Evolutionary conservation across 1,140 invertebrate genomes (phyloP), one percentile per base, ranked within the genome.

Genomic region (Panulirus ornatus): DNA sequence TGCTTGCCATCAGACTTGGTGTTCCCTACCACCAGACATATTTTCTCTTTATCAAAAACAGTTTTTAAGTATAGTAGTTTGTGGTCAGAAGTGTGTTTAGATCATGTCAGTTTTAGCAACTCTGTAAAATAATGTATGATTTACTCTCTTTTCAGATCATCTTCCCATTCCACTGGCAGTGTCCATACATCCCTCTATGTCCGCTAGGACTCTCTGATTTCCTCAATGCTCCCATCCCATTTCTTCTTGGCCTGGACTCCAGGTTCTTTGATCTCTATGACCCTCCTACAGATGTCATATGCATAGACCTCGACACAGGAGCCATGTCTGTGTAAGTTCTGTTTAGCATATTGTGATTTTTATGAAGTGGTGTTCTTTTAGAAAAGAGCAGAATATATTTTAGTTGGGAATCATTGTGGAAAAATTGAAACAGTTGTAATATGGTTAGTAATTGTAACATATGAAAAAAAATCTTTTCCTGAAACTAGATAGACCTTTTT

Each of bases 91-190:
- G n/a, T n/a, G n/a, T n/a, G n/a, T n/a, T n/a, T n/a, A n/a, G n/a
- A n/a, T n/a, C n/a, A n/a, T n/a, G n/a, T n/a, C n/a, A n/a, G n/a
- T n/a, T n/a, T n/a, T n/a, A n/a, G n/a, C n/a, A n/a, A n/a, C n/a
- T n/a, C n/a, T n/a, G n/a, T n/a, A n/a, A n/a, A n/a, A n/a, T n/a
- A n/a, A n/a, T n/a, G n/a, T n/a, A n/a, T n/a, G n/a, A n/a, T n/a
- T n/a, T n/a, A 3, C n/a, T 66, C 22, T 66, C n/a, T 66, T 88
- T 91, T 30, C 89, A 91, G 94, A 95, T 99, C 92, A 96, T 99
- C 85, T 99, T 99, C 94, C 99, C 99, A 0, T 99, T 99, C 94
- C 98, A 99, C 93, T 99, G 99, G 99, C 98, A 99, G 94, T 99
- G 99, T 94, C 99, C 99, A 0, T 99, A 99, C 93, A 99, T 99